Conservation (phyloP, 53 echinoderm and acorn worm species). For the Crossaster papposus region DNA sequence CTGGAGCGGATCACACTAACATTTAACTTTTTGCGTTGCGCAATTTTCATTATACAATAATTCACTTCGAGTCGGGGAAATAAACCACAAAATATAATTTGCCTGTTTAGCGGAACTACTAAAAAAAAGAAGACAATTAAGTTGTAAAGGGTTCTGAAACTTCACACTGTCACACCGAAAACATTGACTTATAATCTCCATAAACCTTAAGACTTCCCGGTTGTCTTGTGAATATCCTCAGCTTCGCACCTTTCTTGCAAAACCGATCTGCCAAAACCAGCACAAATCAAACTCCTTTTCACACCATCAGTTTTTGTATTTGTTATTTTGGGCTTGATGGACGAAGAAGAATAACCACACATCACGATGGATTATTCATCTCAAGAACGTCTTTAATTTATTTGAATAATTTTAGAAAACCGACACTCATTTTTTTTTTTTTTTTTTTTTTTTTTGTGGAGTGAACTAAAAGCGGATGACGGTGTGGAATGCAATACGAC, state of each 20-base stretch:
- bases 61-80: too few relatives aligned
- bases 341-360: too few relatives aligned
- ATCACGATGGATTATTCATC: neutral
- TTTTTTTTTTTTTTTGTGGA: too few relatives aligned
- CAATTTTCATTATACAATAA: too few relatives aligned
- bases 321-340: neutral
- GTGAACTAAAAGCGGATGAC: neutral
- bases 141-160: neutral
- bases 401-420: neutral
- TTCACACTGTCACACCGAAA: neutral
- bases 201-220: neutral
- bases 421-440: neutral
- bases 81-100: too few relatives aligned
- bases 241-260: slow-evolving; percentile 7
- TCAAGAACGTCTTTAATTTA: neutral
- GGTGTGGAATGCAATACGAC: neutral
- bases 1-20: too few relatives aligned
- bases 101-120: neutral
- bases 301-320: too few relatives aligned
- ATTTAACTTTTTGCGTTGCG: too few relatives aligned
- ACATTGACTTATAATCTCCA: neutral
- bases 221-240: neutral
- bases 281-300: neutral
- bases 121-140: neutral
- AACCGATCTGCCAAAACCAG: neutral